These are phyloP conservation scores for Lucilia cuprina DNA, from an alignment of 1,140 invertebrate species.

Conservation along the genomic window DNA sequence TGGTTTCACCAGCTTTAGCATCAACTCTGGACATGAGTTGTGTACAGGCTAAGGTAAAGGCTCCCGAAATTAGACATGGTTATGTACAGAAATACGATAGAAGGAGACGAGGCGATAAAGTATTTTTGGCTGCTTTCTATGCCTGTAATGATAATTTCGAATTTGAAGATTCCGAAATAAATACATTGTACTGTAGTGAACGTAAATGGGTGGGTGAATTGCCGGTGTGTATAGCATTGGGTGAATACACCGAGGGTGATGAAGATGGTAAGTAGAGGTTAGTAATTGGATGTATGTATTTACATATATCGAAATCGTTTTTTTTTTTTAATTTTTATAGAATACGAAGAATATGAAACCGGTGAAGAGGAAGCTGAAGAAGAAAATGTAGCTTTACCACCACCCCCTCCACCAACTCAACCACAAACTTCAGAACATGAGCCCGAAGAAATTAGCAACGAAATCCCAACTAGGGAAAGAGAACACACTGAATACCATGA, in stretches of 20 bases:
- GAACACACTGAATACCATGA: background rate
- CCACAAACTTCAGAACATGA: conserved; percentile 37
- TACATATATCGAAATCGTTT: background rate
- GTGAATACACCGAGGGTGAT: conserved; percentile 53
- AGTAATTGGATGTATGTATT: too few species aligned
- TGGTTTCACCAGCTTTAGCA: conserved; percentile 42
- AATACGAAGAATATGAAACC: conserved; percentile 47
- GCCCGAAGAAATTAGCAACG: conserved; percentile 33
- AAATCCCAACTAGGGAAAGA: conserved; percentile 15
- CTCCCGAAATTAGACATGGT: conserved; percentile 55
- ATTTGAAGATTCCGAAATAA: conserved; percentile 62
- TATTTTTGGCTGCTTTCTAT: conserved; percentile 68
- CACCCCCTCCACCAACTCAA: conserved; percentile 44
- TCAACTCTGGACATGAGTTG: conserved; percentile 54
- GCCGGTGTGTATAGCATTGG: conserved; percentile 63
- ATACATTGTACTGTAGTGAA: conserved; percentile 67
- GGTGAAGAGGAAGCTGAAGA: conserved; percentile 41
- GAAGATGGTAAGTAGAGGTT: conserved; percentile 40
- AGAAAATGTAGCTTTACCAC: conserved; percentile 38
- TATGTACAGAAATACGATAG: conserved; percentile 50
- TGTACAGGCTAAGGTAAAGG: conserved; percentile 47
- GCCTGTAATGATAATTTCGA: conserved; percentile 66
- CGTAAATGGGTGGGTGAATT: conserved; percentile 66
- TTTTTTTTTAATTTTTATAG: background rate
- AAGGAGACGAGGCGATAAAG: conserved; percentile 57